phyloP scores from a whole-genome alignment of 1,140 invertebrate genomes.

The Trichonephila clavata region DNA sequence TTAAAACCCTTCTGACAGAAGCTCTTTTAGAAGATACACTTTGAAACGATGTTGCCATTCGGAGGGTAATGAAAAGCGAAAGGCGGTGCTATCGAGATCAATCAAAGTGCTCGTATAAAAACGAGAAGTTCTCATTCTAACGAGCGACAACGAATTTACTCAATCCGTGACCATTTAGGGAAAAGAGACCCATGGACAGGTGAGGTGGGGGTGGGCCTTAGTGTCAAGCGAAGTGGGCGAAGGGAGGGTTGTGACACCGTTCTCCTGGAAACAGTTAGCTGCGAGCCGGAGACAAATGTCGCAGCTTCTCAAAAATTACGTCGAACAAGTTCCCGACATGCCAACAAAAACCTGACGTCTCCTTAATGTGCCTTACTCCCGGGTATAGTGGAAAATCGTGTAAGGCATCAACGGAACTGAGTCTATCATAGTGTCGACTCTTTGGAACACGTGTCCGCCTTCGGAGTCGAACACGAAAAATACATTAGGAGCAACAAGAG shows the following conservation, averaged over 20 bases:
- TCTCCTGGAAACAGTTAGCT: constrained; percentile 54
- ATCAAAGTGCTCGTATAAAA: constrained; percentile 67
- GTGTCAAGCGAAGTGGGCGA: constrained; percentile 58
- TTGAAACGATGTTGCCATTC: constrained; percentile 16
- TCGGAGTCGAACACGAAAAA: constrained; percentile 77
- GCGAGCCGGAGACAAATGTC: constrained; percentile 74
- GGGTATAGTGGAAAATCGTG: constrained; percentile 77
- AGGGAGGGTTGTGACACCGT: constrained; percentile 51
- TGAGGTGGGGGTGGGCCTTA: background rate
- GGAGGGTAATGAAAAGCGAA: constrained; percentile 70
- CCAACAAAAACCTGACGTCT: constrained; percentile 77
- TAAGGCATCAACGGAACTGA: constrained; percentile 68
- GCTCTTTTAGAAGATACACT: constrained; percentile 9
- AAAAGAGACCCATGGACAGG: constrained; percentile 3
- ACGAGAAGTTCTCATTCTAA: constrained; percentile 54
- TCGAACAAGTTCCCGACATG: constrained; percentile 75
- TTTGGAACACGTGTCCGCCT: constrained; percentile 75
- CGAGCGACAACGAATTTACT: constrained; percentile 70
- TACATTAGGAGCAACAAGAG: constrained; percentile 77
- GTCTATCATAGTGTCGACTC: constrained; percentile 70
- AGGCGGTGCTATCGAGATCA: constrained; percentile 56
- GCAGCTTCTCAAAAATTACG: constrained; percentile 77
- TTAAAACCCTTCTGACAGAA: constrained; percentile 12
- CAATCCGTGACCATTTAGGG: constrained; percentile 74
- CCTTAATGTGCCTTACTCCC: constrained; percentile 70